Evolutionary conservation across 37 sponge, comb jelly and placozoan genomes (phyloP), one percentile per base, ranked within the genome.

Genomic region (Geodia barretti): DNA sequence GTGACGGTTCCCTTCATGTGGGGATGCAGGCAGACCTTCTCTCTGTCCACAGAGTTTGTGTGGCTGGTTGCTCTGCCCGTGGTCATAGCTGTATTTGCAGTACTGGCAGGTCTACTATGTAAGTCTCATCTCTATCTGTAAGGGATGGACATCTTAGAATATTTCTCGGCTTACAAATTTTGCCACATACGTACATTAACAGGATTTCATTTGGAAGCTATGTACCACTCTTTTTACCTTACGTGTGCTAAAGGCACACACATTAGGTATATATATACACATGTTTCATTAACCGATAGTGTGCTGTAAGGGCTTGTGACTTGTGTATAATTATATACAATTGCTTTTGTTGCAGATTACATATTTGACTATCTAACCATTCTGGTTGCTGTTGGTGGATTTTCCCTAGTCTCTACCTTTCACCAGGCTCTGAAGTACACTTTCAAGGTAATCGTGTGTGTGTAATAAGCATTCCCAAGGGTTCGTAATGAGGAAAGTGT

Each of bases 21-120:
- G 59, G 31, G 42, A 69, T 64, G 36, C 20, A 83, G 35, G n/a
- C 1, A 58, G 40, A 72, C 64, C 34, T 24, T 59, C 64, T 30
- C 9, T 41, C 35, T 20, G 1, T 4, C 26, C 20, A 35, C 58
- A 3, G 76, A 75, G 68, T 75, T 69, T 40, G 32, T 1, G 54
- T 75, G 76, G 76, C 67, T 83, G 29, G 38, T 83, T 9, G 64
- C 59, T 7, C 61, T 66, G 28, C 84, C 84, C 1, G 20, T 74
- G 8, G n/a, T 74, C n/a, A 62, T 75, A 1, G 19, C 74, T 1
- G 23, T 64, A 14, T 37, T 60, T 35, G 68, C 75, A 29, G 58
- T 74, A 1, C 30, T 40, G 8, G 68, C 84, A 39, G 84, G 84
- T 9, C 26, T 83, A 28, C 33, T 83, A 43, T 83, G 84, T 83